Base-by-base conservation (phyloP, 2,888 invertebrate genomes). In the Atherix ibis region DNA sequence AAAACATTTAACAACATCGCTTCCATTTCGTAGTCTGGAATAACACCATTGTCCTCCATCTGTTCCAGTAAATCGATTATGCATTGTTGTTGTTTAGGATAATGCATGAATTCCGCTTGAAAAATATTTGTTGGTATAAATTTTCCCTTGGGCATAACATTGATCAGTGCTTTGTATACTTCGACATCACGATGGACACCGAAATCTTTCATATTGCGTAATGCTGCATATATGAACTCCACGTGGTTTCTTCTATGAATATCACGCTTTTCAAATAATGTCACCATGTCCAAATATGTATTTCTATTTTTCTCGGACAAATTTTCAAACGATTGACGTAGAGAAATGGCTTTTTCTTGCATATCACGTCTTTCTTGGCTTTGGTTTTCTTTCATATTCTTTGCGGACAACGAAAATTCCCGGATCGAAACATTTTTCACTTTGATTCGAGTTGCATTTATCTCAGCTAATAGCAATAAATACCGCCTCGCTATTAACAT, bases 51-150 rank as follows among this genome's bases (percentile, higher is more conserved):
- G 44, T 81, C 72, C 66, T 97, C 95, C 97, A 99, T 98, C 66
- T 91, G 80, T 47, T 85, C 81, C 17, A 95, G 62, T 33, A 98
- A 54, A 53, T 84, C 83, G n/a, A 92, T 73, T 25, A 81, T 81
- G 59, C 89, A 88, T 42, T 89, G 80, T 50, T 99, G 97, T 51
- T 99, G 97, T 54, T 85, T 85, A 0, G 94, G 92, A 64, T 83
- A 95, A 56, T 94, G 89, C 73, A 81, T 73, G 48, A 92, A 84
- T 58, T 91, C 88, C 0, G 78, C 73, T 67, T 94, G 87, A 58
- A 85, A 76, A 27, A 76, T 62, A 54, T 83, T 91, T 22, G 62
- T 63, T 0, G 97, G 77, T 42, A 94, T 73, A 62, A 89, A 80
- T 56, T 73, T 81, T 27, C 88, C 87, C 59, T 91, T 84, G 0